A percentile compares a stretch with the other conserved stretches of the same genome.
These are phyloP conservation scores for Aplochiton taeniatus DNA, from an alignment of 2,797 vertebrate genomes.

Conservation along the genomic window DNA sequence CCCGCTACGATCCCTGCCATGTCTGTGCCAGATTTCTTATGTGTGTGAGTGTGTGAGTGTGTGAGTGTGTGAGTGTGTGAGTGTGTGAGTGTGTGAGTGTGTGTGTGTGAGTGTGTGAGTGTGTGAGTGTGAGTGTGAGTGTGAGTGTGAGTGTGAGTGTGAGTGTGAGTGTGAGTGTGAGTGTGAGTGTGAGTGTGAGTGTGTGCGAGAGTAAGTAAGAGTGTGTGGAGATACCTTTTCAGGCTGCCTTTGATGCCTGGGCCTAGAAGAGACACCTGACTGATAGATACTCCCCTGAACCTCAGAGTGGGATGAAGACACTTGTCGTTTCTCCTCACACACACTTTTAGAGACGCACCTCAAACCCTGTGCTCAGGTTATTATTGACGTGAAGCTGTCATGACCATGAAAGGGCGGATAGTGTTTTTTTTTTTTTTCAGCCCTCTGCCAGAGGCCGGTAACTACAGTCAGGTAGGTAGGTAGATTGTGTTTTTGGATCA, in stretches of 20 bases:
- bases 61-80: slow-evolving; percentile 55
- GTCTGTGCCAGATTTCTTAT: slow-evolving; percentile 69
- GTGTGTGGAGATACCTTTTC: slow-evolving; percentile 50
- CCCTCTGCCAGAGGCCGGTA: slow-evolving; percentile 15
- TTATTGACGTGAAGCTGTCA: slow-evolving; percentile 52
- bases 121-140: slow-evolving; percentile 59
- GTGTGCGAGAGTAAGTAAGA: slow-evolving; percentile 68
- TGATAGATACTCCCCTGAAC: slow-evolving; percentile 35
- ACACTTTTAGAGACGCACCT: slow-evolving; percentile 42
- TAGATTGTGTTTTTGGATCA: too few relatives aligned
- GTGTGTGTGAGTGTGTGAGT: slow-evolving; percentile 45
- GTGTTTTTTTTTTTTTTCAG: too few relatives aligned
- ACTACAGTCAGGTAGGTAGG: too few relatives aligned
- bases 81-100: slow-evolving; percentile 58
- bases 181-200: slow-evolving; percentile 51
- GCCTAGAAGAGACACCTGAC: slow-evolving; percentile 49
- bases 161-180: slow-evolving; percentile 58
- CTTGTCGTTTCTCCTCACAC: slow-evolving; percentile 41
- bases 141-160: slow-evolving; percentile 67
- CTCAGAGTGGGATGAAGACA: too few relatives aligned
- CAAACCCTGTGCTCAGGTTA: slow-evolving; percentile 50
- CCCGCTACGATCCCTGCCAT: slow-evolving; percentile 66
- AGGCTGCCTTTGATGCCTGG: slow-evolving; percentile 56
- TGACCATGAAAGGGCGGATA: slow-evolving; percentile 45
- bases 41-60: slow-evolving; percentile 59